A percentile compares a stretch with the other conserved stretches of the same genome.
Conservation (phyloP, 2,113 vertebrate genomes). For the Neomonachus schauinslandi region DNA sequence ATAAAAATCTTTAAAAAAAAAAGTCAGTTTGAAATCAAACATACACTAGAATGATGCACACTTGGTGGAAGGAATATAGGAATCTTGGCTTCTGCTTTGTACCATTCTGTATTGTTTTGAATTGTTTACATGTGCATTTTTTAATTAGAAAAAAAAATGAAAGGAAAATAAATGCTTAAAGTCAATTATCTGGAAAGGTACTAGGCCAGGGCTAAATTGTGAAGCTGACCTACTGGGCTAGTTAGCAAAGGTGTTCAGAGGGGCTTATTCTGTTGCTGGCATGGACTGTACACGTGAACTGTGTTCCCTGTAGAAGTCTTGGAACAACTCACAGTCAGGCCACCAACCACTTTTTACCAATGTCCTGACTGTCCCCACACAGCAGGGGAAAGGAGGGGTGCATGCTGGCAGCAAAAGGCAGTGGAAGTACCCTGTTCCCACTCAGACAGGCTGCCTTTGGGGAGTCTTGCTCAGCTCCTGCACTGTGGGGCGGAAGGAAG, state of each 20-base stretch:
- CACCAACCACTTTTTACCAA: not conserved
- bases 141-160: not conserved
- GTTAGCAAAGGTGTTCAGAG: not conserved
- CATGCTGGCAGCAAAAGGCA: not conserved
- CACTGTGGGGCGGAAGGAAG: not conserved
- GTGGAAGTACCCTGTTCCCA: not conserved
- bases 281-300: not conserved
- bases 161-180: not conserved
- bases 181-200: not conserved
- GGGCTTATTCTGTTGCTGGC: not conserved
- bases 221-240: not conserved
- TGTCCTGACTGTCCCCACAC: not conserved
- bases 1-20: not conserved
- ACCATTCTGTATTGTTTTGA: not conserved
- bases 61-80: not conserved
- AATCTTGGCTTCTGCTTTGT: not conserved
- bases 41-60: not conserved
- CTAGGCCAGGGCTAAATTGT: not conserved
- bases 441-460: not conserved
- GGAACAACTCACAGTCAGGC: not conserved
- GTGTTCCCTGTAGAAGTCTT: not conserved
- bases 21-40: slow-evolving; percentile 13
- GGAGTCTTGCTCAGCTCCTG: not conserved
- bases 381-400: not conserved
- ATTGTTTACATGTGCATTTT: not conserved